A percentile compares a stretch with the other conserved stretches of the same genome.
These are phyloP conservation scores for Mesocricetus auratus DNA, from an alignment of 2,113 vertebrate genomes.

Conservation along the genomic window DNA sequence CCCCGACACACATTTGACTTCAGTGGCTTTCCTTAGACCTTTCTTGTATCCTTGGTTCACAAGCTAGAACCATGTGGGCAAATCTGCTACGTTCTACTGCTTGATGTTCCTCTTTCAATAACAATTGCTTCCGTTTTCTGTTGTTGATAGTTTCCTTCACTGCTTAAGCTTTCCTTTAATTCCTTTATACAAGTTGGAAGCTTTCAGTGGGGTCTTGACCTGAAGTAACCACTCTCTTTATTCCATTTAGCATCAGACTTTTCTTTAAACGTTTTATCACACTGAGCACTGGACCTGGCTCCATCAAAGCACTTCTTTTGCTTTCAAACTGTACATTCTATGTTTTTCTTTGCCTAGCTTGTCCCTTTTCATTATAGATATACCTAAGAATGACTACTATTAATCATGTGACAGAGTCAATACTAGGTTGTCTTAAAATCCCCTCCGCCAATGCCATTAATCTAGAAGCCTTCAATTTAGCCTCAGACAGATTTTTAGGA, in stretches of 20 bases:
- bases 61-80: background rate
- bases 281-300: background rate
- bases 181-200: background rate
- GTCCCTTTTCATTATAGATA: background rate
- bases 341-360: background rate
- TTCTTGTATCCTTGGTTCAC: background rate
- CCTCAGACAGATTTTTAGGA: background rate
- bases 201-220: background rate
- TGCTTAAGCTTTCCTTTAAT: background rate
- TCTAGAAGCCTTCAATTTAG: background rate
- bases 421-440: background rate
- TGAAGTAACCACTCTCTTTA: background rate
- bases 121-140: background rate
- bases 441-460: background rate
- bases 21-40: background rate
- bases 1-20: background rate
- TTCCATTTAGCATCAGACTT: background rate
- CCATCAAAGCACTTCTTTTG: background rate
- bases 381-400: background rate
- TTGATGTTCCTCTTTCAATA: background rate
- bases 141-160: background rate
- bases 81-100: background rate
- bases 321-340: background rate
- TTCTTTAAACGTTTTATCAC: background rate
- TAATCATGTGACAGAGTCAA: background rate